Conservation (phyloP, 2,888 invertebrate genomes). For the Sphaerophoria rueppellii region DNA sequence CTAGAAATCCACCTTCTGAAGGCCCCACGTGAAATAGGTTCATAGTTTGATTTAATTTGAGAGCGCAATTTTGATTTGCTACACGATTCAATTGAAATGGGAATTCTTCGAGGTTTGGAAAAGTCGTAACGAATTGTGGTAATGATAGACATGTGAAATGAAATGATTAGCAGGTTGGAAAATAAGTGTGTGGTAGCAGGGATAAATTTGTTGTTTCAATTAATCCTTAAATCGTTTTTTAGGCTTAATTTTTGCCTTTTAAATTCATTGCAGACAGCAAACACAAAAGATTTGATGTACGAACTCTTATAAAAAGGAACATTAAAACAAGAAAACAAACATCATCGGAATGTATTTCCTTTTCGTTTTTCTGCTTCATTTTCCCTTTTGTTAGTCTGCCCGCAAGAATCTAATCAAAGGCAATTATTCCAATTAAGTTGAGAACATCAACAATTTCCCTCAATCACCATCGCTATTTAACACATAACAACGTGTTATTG, state of each 20-base stretch:
- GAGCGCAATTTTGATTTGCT: slow-evolving; percentile 63
- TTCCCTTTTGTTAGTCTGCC: not conserved
- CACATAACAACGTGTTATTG: slow-evolving; percentile 55
- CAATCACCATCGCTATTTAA: slow-evolving; percentile 38
- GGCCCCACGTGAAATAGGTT: slow-evolving; percentile 33
- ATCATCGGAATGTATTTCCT: too few relatives aligned
- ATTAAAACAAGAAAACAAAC: not conserved
- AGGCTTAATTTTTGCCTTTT: not conserved
- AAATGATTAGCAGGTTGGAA: not conserved
- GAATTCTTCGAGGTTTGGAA: slow-evolving; percentile 19
- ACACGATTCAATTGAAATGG: slow-evolving; percentile 38
- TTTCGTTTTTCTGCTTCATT: not conserved
- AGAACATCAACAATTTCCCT: not conserved
- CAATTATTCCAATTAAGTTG: not conserved
- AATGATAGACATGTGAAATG: slow-evolving; percentile 28
- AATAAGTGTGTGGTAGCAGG: not conserved
- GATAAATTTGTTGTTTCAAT: slow-evolving; percentile 18
- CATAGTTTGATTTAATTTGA: slow-evolving; percentile 58
- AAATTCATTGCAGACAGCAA: too few relatives aligned
- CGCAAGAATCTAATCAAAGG: not conserved
- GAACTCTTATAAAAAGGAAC: not conserved
- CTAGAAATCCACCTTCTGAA: slow-evolving; percentile 2
- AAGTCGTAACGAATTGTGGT: not conserved
- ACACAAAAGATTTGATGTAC: not conserved
- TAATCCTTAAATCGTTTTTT: not conserved